phyloP scores from a whole-genome alignment of 2,888 invertebrate genomes.

The Tortrix viridana region DNA sequence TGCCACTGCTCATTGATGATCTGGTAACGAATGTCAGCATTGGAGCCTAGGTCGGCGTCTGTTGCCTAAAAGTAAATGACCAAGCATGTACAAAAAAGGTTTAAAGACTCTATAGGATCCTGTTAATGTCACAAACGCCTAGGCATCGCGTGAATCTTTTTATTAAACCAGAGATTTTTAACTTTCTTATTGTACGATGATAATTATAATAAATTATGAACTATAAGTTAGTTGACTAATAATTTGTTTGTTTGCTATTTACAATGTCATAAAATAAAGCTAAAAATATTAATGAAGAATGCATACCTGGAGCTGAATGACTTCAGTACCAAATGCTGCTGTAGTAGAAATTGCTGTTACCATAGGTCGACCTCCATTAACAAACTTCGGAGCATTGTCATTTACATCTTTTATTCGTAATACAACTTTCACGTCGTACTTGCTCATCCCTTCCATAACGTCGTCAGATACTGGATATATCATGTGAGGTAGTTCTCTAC shows the following conservation, averaged over 20 bases:
- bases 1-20: slow-evolving; percentile 90
- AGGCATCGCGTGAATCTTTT: too few relatives aligned
- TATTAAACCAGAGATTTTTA: too few relatives aligned
- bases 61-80: slow-evolving; percentile 82
- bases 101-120: too few relatives aligned
- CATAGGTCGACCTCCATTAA: slow-evolving; percentile 89
- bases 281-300: too few relatives aligned
- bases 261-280: too few relatives aligned
- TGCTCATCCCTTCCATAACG: slow-evolving; percentile 87
- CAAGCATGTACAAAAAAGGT: neutral
- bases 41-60: slow-evolving; percentile 90
- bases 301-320: slow-evolving; percentile 88
- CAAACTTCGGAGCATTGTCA: slow-evolving; percentile 92
- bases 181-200: too few relatives aligned
- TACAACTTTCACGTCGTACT: slow-evolving; percentile 91
- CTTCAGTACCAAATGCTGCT: slow-evolving; percentile 92
- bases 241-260: too few relatives aligned
- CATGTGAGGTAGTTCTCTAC: slow-evolving; percentile 89
- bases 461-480: slow-evolving; percentile 91
- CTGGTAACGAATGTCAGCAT: slow-evolving; percentile 92
- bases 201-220: too few relatives aligned
- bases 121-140: too few relatives aligned
- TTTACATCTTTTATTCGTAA: slow-evolving; percentile 91
- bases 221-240: too few relatives aligned
- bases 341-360: slow-evolving; percentile 93